Conservation (phyloP, 2,888 invertebrate species). For the Andrena bicolor region DNA sequence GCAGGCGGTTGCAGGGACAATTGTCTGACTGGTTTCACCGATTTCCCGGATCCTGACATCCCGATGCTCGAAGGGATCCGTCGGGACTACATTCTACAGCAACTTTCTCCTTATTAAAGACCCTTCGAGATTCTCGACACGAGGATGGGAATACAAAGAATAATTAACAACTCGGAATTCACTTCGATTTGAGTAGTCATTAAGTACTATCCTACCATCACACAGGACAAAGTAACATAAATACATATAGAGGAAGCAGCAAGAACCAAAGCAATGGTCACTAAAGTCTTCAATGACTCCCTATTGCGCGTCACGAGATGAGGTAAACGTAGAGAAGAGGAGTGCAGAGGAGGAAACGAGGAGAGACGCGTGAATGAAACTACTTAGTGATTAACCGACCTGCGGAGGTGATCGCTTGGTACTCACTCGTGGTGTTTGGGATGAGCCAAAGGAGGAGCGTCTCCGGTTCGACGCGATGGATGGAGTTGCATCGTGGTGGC, state of each 20-base stretch:
- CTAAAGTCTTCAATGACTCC: neutral
- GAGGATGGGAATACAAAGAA: neutral
- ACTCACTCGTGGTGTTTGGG: conserved; percentile 38
- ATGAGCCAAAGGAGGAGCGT: conserved; percentile 6
- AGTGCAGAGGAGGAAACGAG: too few species aligned
- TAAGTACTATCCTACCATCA: neutral
- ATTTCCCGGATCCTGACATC: conserved; percentile 75
- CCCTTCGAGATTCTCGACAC: neutral
- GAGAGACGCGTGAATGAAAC: too few species aligned
- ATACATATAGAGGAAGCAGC: neutral
- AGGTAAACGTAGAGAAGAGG: too few species aligned
- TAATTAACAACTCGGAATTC: too few species aligned
- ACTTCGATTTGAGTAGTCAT: neutral
- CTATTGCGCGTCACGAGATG: too few species aligned
- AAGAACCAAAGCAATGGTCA: neutral
- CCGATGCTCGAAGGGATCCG: conserved; percentile 21
- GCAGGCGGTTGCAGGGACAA: conserved; percentile 80
- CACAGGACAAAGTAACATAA: neutral
- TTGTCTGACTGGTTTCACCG: conserved; percentile 78
- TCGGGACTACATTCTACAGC: conserved; percentile 40
- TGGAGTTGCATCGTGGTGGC: conserved; percentile 62
- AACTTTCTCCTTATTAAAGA: neutral
- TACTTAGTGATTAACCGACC: neutral
- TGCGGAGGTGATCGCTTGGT: neutral
- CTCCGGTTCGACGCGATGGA: too few species aligned